Conservation (phyloP, 2,113 vertebrate species). For the Herpailurus yagouaroundi region DNA sequence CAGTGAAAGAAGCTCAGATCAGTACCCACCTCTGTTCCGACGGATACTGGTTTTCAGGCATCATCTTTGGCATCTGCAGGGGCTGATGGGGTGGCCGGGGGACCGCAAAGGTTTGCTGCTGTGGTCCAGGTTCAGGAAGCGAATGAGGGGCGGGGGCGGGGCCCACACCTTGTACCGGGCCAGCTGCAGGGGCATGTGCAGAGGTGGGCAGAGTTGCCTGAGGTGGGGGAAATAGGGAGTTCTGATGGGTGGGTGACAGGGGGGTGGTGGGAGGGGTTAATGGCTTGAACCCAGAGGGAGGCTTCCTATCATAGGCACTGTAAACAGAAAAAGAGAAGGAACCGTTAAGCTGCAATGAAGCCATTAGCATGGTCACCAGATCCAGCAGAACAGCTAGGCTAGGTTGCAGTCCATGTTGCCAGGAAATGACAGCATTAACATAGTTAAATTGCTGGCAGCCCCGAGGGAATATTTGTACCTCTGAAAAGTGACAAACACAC, state of each 20-base stretch:
- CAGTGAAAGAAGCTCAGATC: background rate
- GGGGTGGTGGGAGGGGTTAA: slow-evolving; percentile 94
- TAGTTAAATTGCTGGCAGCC: slow-evolving; percentile 72
- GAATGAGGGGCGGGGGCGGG: slow-evolving; percentile 65
- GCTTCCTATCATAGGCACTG: slow-evolving; percentile 98
- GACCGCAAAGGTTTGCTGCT: slow-evolving; percentile 91
- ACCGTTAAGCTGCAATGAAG: background rate
- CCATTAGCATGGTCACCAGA: slow-evolving; percentile 49
- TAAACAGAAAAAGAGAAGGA: slow-evolving; percentile 69
- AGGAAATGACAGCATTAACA: slow-evolving; percentile 73
- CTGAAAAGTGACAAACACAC: slow-evolving; percentile 59
- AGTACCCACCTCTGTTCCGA: slow-evolving; percentile 93
- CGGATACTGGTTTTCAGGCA: slow-evolving; percentile 90
- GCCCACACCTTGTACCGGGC: slow-evolving; percentile 75
- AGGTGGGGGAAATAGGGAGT: slow-evolving; percentile 79
- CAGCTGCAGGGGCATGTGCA: slow-evolving; percentile 78
- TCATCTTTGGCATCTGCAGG: slow-evolving; percentile 89
- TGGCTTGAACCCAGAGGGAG: slow-evolving; percentile 94
- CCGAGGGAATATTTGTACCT: slow-evolving; percentile 58
- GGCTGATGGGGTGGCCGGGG: slow-evolving; percentile 89
- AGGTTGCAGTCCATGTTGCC: slow-evolving; percentile 65
- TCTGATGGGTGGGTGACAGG: slow-evolving; percentile 88
- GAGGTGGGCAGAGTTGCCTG: slow-evolving; percentile 81
- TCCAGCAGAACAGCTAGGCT: background rate
- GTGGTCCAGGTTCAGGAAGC: slow-evolving; percentile 86